Conservation (phyloP, 1,140 invertebrate species). For the Pentalonia nigronervosa region DNA sequence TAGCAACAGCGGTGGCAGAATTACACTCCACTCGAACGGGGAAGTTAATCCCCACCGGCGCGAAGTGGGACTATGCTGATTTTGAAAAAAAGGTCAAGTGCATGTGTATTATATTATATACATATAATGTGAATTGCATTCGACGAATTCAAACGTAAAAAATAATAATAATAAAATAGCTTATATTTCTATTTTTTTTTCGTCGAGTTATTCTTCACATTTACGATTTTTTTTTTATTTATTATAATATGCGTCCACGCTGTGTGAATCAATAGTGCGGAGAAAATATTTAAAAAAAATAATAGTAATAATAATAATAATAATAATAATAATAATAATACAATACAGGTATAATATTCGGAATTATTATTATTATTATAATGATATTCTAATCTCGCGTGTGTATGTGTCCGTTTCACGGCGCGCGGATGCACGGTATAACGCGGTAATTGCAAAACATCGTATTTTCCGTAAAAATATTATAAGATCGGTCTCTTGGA, state of each 20-base stretch:
- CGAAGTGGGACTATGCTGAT: background rate
- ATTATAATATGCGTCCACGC: background rate
- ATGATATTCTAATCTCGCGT: constrained; percentile 47
- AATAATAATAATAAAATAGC: background rate
- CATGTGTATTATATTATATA: background rate
- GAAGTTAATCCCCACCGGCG: background rate
- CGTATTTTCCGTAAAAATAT: background rate
- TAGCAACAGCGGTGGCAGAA: background rate
- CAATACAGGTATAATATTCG: background rate
- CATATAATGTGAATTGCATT: background rate
- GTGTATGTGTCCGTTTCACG: constrained; percentile 25
- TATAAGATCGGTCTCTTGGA: background rate
- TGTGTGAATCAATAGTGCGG: constrained; percentile 2
- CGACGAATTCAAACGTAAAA: background rate
- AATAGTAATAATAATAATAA: constrained; percentile 10
- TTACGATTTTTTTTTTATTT: background rate
- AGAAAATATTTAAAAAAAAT: constrained; percentile 15
- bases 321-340: constrained; percentile 29
- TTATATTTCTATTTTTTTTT: constrained; percentile 17
- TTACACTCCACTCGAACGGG: background rate
- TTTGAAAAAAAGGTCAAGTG: constrained; percentile 38
- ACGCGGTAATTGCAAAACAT: constrained; percentile 38
- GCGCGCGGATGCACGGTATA: constrained; percentile 46
- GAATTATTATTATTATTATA: constrained; percentile 40
- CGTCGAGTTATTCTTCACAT: background rate